Conservation (phyloP, 2,797 vertebrate species). For the Dicrostonyx torquatus region DNA sequence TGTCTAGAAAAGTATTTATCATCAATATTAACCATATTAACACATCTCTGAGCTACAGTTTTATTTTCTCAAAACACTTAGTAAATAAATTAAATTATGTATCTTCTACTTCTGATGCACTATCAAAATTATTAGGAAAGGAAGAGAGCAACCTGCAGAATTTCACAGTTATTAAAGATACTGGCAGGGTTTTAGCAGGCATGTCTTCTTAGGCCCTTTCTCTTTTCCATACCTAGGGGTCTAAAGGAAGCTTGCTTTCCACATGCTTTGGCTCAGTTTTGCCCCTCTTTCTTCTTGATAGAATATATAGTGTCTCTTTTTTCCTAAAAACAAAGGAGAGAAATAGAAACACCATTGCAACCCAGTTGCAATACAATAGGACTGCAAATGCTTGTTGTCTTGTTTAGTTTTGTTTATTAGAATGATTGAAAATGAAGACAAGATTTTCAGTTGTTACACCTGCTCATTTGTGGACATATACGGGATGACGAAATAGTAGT, state of each 20-base stretch:
- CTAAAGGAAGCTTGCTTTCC: neutral
- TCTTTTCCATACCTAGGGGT: neutral
- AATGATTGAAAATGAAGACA: conserved; percentile 25
- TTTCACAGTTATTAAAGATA: neutral
- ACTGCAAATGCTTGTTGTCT: neutral
- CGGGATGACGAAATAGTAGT: neutral
- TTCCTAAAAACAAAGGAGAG: conserved; percentile 25
- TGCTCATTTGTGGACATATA: neutral
- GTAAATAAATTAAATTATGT: neutral
- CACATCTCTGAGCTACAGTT: neutral
- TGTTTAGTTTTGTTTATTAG: neutral
- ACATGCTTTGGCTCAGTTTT: conserved; percentile 21
- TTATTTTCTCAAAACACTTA: conserved; percentile 32
- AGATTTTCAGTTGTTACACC: neutral
- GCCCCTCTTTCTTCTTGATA: conserved; percentile 3
- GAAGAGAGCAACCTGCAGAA: neutral
- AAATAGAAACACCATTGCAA: neutral
- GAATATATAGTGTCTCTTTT: conserved; percentile 19
- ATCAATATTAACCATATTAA: neutral
- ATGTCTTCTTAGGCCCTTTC: neutral
- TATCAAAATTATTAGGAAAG: conserved; percentile 11
- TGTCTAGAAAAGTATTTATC: conserved; percentile 26
- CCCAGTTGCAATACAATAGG: neutral
- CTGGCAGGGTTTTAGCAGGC: neutral
- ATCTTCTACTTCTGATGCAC: neutral